Conservation (phyloP, 2,113 vertebrate species). For the Malaclemys terrapin region DNA sequence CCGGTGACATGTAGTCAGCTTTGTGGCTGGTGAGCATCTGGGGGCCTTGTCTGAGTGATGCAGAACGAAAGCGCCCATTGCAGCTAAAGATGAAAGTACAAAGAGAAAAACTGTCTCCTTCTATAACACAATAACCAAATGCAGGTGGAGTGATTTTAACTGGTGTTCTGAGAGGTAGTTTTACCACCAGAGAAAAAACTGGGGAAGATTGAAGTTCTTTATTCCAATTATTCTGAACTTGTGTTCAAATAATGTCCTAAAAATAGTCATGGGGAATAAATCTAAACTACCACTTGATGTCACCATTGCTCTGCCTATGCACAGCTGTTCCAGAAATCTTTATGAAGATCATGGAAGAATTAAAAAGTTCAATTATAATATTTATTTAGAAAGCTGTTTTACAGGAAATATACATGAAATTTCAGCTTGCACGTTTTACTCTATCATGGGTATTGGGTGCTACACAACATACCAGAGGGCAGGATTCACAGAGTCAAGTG, state of each 20-base stretch:
- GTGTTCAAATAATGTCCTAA: not conserved
- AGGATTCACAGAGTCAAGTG: not conserved
- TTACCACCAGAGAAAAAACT: not conserved
- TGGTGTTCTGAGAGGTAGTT: not conserved
- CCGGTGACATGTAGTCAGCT: not conserved
- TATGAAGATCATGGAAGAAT: not conserved
- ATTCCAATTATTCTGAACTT: not conserved
- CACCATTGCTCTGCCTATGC: slow-evolving; percentile 46
- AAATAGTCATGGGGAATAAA: not conserved
- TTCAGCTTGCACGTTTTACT: not conserved
- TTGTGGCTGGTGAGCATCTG: not conserved
- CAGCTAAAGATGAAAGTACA: not conserved
- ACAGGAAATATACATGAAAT: not conserved
- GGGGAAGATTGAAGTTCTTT: not conserved
- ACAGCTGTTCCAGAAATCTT: not conserved
- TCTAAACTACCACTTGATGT: slow-evolving; percentile 74
- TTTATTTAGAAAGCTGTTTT: not conserved
- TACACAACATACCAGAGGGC: not conserved
- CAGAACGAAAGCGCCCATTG: not conserved
- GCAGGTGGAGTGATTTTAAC: not conserved
- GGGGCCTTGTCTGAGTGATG: not conserved
- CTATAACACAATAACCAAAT: not conserved
- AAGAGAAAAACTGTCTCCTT: not conserved
- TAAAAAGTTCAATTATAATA: not conserved
- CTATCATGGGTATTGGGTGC: not conserved